Percentiles rank a stretch among this genome's conserved stretches.
Evolutionary conservation across 2,888 invertebrate genomes (phyloP).

Genomic region (Drepanosiphum platanoidis): DNA sequence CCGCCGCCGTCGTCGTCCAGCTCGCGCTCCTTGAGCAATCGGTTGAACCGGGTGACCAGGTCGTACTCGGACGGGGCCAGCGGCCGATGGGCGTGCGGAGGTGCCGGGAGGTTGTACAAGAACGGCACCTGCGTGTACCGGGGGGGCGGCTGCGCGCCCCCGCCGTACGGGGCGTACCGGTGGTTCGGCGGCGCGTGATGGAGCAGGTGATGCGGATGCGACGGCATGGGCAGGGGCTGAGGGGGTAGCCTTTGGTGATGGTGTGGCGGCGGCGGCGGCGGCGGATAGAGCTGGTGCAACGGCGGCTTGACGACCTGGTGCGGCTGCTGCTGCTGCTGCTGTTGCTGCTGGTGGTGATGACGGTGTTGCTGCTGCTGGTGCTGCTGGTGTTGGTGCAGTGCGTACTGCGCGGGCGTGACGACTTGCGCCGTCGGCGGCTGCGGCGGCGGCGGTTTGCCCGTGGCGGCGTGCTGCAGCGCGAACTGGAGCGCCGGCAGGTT

Average conservation of each 20-base stretch:
- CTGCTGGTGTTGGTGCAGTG: background rate
- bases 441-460: background rate
- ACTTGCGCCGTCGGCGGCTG: background rate
- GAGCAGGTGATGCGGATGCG: background rate
- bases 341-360: background rate
- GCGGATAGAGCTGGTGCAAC: background rate
- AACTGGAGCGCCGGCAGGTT: slow-evolving; percentile 24
- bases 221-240: background rate
- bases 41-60: slow-evolving; percentile 45
- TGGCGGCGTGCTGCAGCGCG: slow-evolving; percentile 24
- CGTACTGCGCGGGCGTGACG: background rate
- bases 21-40: slow-evolving; percentile 44
- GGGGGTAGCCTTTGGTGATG: background rate
- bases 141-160: background rate
- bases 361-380: background rate
- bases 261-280: background rate
- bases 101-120: slow-evolving; percentile 37
- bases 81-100: slow-evolving; percentile 16
- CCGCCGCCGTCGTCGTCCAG: background rate
- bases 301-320: background rate
- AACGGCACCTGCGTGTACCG: slow-evolving; percentile 48
- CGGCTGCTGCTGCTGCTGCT: background rate
- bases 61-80: slow-evolving; percentile 48
- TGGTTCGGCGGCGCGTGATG: background rate
- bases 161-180: slow-evolving; percentile 7